These are phyloP conservation scores for Coilia nasus DNA, from an alignment of 2,797 vertebrate species.

Conservation along the genomic window DNA sequence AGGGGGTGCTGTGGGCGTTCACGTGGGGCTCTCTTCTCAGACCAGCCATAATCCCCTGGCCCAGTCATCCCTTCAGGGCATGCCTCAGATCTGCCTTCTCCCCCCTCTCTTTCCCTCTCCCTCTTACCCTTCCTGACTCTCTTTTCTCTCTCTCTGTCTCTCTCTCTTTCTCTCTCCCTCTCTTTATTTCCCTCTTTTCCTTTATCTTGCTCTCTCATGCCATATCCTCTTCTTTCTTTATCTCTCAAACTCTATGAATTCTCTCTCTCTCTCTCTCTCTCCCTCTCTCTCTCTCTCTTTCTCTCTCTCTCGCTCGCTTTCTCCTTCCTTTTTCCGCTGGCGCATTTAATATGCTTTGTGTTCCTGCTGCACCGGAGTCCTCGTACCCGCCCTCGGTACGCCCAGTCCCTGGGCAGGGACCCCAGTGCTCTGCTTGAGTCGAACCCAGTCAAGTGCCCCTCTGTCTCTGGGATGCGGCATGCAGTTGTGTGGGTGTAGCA, in stretches of 20 bases:
- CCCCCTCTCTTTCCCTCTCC: constrained; percentile 28
- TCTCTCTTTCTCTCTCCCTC: constrained; percentile 25
- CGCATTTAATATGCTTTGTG: constrained; percentile 99
- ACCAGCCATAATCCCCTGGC: constrained; percentile 92
- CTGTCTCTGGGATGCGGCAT: constrained; percentile 71
- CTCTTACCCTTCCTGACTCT: constrained; percentile 26
- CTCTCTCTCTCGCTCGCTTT: too few relatives aligned
- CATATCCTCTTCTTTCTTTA: constrained; percentile 17
- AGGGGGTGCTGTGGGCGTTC: constrained; percentile 85
- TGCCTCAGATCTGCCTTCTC: constrained; percentile 93
- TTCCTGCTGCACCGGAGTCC: constrained; percentile 83
- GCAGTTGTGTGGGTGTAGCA: constrained; percentile 47
- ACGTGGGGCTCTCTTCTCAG: constrained; percentile 84
- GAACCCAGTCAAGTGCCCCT: constrained; percentile 86
- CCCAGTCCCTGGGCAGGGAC: constrained; percentile 63
- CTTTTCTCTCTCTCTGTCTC: constrained; percentile 31
- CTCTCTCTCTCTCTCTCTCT: too few relatives aligned
- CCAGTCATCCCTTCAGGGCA: constrained; percentile 99
- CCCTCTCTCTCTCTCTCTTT: constrained; percentile 60
- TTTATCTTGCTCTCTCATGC: background rate
- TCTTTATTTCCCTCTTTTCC: constrained; percentile 21
- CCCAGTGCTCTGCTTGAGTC: constrained; percentile 85
- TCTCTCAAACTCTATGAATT: background rate
- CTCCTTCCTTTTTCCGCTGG: constrained; percentile 85
- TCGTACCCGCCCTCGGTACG: constrained; percentile 76